Evolutionary conservation across 2,888 invertebrate genomes (phyloP).

Genomic region (Thera britannica): DNA sequence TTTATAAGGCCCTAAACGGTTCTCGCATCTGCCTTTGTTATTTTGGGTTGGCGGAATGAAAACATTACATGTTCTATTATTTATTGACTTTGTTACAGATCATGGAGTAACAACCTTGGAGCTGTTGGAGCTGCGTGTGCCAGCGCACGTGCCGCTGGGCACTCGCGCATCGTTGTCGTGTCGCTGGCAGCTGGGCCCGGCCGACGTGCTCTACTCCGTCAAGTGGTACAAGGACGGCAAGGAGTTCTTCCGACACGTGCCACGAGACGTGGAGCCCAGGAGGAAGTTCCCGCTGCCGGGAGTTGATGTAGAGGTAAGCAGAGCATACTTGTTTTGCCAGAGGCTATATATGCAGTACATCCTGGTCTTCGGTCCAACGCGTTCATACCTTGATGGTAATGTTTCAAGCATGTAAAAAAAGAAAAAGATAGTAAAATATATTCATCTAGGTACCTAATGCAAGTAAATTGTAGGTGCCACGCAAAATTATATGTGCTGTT

Average conservation of each 20-base stretch:
- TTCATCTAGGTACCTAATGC: too few species aligned
- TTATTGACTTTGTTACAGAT: constrained; percentile 51
- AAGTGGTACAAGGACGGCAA: constrained; percentile 97
- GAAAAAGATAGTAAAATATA: too few species aligned
- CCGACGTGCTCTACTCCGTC: constrained; percentile 93
- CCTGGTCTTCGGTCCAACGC: too few species aligned
- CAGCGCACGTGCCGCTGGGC: constrained; percentile 91
- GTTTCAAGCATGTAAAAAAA: too few species aligned
- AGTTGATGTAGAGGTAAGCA: constrained; percentile 91
- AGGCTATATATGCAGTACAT: neutral
- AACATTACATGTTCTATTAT: constrained; percentile 27
- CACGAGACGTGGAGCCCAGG: constrained; percentile 91
- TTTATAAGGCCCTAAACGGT: constrained; percentile 42
- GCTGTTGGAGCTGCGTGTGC: constrained; percentile 91
- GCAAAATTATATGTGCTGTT: neutral
- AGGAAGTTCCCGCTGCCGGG: constrained; percentile 92
- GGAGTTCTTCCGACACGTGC: constrained; percentile 95
- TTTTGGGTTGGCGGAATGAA: constrained; percentile 31
- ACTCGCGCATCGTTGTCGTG: constrained; percentile 91
- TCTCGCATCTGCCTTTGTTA: constrained; percentile 39
- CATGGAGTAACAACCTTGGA: constrained; percentile 81
- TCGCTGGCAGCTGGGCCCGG: constrained; percentile 91
- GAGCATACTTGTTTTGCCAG: neutral
- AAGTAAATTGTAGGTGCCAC: neutral
- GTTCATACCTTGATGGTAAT: too few species aligned